Base-by-base conservation (phyloP, 1,140 invertebrate species). In the Helicorthomorpha holstii region DNA sequence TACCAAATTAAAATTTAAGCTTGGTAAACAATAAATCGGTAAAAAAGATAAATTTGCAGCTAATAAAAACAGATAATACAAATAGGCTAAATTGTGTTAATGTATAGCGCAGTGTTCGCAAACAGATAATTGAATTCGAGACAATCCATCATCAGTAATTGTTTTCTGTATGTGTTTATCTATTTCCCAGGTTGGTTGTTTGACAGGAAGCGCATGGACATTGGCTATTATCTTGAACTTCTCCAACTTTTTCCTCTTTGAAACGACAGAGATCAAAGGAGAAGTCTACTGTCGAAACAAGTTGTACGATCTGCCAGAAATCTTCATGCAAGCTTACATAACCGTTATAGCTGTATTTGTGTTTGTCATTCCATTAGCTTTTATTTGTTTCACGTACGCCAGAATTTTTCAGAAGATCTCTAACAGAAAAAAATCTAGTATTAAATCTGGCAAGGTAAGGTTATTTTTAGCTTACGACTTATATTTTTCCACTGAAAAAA, bases 331-430 rank as follows among this genome's bases (percentile, higher is more conserved):
- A 48, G 59, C 61, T 2, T 68, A 64, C 54, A 47, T 66, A 7
- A 66, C 65, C 1, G 65, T 61, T 54, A 57, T 59, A 43, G 56
- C 57, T 12, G 43, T 66, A 14, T 44, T 64, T 4, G 59, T 61
- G 27, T 66, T 68, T 55, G 56, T 63, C 22, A 53, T 66, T 24
- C 66, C 66, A 0, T 54, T 66, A 19, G 45, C 63, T 25, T 54
- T 66, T 46, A 57, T 68, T 2, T 49, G 58, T 24, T 49, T 64
- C 29, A 64, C 61, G 49, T 68, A 68, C 53, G 57, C 59, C 1
- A 48, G 63, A 38, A 67, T 68, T 50, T 68, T 66, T 52, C 51
- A 63, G 43, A 67, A 64, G 54, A 64, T 66, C 34, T 56, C 60
- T 10, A 46, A 57, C 25, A 66, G 66, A 49, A 64, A 61, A 10